phyloP scores from a whole-genome alignment of 30 jellyfish, hydroid and myxozoan genomes.

The Turritopsis dohrnii region DNA sequence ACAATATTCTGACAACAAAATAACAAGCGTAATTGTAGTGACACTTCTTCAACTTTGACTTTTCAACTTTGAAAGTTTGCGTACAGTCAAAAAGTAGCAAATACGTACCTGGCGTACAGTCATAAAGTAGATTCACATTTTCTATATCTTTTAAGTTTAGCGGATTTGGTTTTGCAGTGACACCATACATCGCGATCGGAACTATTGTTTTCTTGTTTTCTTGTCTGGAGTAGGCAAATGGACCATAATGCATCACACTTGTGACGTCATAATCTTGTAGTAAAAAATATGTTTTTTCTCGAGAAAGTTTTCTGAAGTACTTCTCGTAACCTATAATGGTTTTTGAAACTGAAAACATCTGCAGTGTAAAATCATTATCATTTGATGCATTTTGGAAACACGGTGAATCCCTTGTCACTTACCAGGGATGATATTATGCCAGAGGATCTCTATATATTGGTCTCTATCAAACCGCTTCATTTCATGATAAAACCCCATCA shows the following conservation, averaged over 20 bases:
- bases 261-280: conserved; percentile 5
- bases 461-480: conserved; percentile 22
- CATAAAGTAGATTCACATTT: not conserved
- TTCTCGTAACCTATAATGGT: not conserved
- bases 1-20: too few relatives aligned
- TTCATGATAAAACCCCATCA: conserved; percentile 28
- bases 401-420: too few relatives aligned
- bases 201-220: not conserved
- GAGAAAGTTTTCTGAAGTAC: not conserved
- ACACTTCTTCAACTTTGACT: too few relatives aligned
- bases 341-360: not conserved
- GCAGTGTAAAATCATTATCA: too few relatives aligned
- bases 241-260: conserved; percentile 19
- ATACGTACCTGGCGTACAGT: not conserved
- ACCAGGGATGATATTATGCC: conserved; percentile 17
- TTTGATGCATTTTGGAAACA: too few relatives aligned
- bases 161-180: not conserved
- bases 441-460: not conserved
- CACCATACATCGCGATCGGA: not conserved
- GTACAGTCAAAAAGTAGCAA: too few relatives aligned
- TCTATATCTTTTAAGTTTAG: not conserved
- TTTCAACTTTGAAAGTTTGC: too few relatives aligned
- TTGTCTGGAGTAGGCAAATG: conserved; percentile 11
- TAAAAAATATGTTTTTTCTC: not conserved
- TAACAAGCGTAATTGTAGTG: too few relatives aligned